Conservation (phyloP, 2,113 vertebrate genomes). For the Onychorhynchus coronatus region DNA sequence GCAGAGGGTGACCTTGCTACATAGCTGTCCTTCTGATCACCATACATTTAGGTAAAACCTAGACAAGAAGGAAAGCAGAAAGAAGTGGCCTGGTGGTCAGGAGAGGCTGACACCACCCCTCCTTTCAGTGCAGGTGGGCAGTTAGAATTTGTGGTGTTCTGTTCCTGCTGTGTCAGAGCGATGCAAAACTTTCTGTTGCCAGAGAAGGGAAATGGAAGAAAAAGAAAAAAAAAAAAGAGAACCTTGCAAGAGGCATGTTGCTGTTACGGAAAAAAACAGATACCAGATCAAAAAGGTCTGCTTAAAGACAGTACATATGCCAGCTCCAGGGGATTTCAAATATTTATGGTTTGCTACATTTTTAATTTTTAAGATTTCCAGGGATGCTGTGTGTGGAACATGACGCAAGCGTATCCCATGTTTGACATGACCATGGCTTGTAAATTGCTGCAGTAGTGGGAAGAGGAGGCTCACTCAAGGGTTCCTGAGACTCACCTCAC, state of each 20-base stretch:
- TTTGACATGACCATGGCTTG: neutral
- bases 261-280: conserved; percentile 64
- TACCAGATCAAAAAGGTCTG: conserved; percentile 75
- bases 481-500: neutral
- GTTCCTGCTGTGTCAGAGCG: neutral
- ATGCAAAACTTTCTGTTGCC: neutral
- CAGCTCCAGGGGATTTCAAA: conserved; percentile 77
- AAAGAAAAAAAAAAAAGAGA: neutral
- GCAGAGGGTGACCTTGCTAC: neutral
- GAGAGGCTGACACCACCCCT: neutral
- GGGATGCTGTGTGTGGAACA: conserved; percentile 28
- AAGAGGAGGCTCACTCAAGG: neutral
- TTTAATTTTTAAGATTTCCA: conserved; percentile 74
- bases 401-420: neutral
- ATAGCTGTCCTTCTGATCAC: neutral
- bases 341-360: conserved; percentile 80
- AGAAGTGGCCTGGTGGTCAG: neutral
- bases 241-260: neutral
- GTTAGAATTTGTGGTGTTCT: neutral
- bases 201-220: neutral
- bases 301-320: conserved; percentile 74
- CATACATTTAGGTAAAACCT: neutral
- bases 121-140: neutral
- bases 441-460: neutral
- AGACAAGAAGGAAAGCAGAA: neutral